A percentile compares a stretch with the other conserved stretches of the same genome.
Conservation (phyloP, 1,140 invertebrate genomes). For the Eciton burchellii region DNA sequence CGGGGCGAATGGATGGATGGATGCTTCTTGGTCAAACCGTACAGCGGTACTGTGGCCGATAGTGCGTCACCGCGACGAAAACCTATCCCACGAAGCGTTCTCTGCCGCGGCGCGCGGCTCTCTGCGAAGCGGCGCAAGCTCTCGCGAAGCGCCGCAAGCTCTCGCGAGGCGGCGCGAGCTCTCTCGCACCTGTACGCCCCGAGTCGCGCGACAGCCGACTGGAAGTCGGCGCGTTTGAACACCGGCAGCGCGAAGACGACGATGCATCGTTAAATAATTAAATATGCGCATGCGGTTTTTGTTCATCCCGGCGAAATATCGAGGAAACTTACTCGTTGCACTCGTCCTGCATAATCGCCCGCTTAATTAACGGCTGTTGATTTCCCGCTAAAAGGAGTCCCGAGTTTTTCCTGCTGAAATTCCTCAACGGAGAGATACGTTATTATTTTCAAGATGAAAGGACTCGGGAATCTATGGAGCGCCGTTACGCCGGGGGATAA, state of each 20-base stretch:
- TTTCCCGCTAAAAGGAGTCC: not conserved
- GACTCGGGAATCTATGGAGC: constrained; percentile 6
- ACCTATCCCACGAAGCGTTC: constrained; percentile 44
- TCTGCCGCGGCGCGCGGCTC: constrained; percentile 51
- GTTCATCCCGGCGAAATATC: not conserved
- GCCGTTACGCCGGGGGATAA: not conserved
- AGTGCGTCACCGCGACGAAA: constrained; percentile 26
- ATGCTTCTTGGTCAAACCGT: constrained; percentile 44
- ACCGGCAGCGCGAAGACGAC: too few relatives aligned
- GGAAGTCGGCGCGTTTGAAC: too few relatives aligned
- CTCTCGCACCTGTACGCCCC: too few relatives aligned
- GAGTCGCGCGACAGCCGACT: too few relatives aligned
- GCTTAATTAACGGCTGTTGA: too few relatives aligned
- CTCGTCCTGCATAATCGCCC: too few relatives aligned
- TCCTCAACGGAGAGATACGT: not conserved
- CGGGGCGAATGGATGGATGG: constrained; percentile 10
- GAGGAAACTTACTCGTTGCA: too few relatives aligned
- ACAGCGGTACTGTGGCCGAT: constrained; percentile 46
- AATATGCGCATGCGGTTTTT: not conserved
- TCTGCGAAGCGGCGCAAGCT: constrained; percentile 56
- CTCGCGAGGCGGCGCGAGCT: constrained; percentile 1
- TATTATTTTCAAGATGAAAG: not conserved
- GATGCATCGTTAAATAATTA: constrained; percentile 26
- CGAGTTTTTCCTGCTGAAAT: not conserved
- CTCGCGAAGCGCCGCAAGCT: constrained; percentile 3